Conservation (phyloP, 1,140 invertebrate species). For the Artemia franciscana region DNA sequence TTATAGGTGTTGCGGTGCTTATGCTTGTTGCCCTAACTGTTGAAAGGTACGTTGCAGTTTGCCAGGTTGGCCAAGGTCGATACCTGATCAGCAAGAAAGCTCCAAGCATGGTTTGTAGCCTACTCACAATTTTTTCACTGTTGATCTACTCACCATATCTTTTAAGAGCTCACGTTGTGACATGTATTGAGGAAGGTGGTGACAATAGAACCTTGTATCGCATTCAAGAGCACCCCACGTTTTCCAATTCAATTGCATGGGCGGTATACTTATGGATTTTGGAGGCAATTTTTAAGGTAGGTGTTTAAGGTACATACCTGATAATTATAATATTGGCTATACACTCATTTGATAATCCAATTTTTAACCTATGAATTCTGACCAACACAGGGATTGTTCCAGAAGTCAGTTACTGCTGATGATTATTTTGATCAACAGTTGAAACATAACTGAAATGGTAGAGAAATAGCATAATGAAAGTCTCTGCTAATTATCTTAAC, state of each 20-base stretch:
- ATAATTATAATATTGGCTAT: too few species aligned
- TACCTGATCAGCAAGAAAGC: constrained; percentile 32
- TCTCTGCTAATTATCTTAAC: too few species aligned
- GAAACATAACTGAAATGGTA: too few species aligned
- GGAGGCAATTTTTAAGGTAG: constrained; percentile 36
- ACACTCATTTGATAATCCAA: too few species aligned
- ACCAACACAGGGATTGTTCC: too few species aligned
- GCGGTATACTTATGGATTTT: constrained; percentile 33
- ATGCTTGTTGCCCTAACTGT: constrained; percentile 52
- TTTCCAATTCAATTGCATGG: constrained; percentile 28
- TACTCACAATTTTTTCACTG: constrained; percentile 34
- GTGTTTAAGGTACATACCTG: background rate
- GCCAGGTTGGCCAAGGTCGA: constrained; percentile 35
- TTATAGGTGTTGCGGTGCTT: constrained; percentile 39
- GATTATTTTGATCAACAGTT: too few species aligned
- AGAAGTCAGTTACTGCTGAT: too few species aligned
- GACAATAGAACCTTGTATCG: constrained; percentile 24
- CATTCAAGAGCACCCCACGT: constrained; percentile 28
- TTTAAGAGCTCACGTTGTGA: constrained; percentile 32
- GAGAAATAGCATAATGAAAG: too few species aligned
- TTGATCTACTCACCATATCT: constrained; percentile 35
- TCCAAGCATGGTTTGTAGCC: constrained; percentile 25
- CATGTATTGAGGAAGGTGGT: constrained; percentile 23
- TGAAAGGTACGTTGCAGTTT: constrained; percentile 55
- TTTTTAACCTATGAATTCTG: too few species aligned